Evolutionary conservation across 2,888 invertebrate species (phyloP).

Genomic region (Nysson spinosus): DNA sequence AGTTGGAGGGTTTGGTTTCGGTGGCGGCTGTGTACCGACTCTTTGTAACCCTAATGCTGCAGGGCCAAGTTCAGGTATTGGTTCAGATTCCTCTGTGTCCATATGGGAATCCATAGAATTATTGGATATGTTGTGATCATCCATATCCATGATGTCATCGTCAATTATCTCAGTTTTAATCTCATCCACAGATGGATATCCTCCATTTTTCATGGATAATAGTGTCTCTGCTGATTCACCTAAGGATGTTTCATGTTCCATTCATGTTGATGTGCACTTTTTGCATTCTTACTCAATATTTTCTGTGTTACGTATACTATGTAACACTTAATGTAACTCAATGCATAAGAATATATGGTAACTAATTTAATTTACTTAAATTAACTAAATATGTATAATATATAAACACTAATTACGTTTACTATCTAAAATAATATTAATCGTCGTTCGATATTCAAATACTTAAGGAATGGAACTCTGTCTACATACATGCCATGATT

Average conservation of each 20-base stretch:
- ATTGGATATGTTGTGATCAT: conserved; percentile 76
- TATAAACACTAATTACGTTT: too few species aligned
- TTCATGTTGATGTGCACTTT: too few species aligned
- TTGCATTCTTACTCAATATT: too few species aligned
- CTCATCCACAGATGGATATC: conserved; percentile 70
- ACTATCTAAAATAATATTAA: background rate
- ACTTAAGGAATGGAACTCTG: conserved; percentile 1
- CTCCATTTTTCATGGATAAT: conserved; percentile 80
- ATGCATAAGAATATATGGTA: too few species aligned
- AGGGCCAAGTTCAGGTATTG: conserved; percentile 85
- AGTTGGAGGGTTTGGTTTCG: conserved; percentile 83
- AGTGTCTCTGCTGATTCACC: conserved; percentile 80
- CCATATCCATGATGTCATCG: conserved; percentile 81
- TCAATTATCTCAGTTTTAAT: conserved; percentile 66
- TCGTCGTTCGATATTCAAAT: background rate
- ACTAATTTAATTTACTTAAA: too few species aligned
- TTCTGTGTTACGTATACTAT: too few species aligned
- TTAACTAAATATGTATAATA: too few species aligned
- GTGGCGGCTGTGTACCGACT: conserved; percentile 87
- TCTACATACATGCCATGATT: background rate
- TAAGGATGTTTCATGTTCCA: conserved; percentile 59
- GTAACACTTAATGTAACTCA: too few species aligned
- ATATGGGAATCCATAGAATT: conserved; percentile 71
- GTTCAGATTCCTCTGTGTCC: conserved; percentile 84
- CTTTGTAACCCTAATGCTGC: conserved; percentile 89